Evolutionary conservation across 2,888 invertebrate species (phyloP).

Genomic region (Coelinius sp.): DNA sequence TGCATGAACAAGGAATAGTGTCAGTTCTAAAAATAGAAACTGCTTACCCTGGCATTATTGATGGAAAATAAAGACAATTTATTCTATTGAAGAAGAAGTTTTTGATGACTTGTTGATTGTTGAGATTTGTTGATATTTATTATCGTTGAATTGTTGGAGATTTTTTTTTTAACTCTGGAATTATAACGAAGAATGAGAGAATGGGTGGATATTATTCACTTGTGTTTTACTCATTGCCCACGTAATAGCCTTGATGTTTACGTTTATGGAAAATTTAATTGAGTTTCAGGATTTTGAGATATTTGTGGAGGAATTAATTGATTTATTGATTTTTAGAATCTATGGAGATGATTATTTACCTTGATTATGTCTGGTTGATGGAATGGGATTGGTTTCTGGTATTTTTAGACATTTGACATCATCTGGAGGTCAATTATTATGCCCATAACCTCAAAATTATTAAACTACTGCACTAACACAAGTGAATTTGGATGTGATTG

Average conservation of each 20-base stretch:
- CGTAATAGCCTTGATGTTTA: slow-evolving; percentile 39
- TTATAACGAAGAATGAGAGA: slow-evolving; percentile 36
- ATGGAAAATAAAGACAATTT: slow-evolving; percentile 19
- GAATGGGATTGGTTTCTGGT: background rate
- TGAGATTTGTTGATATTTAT: background rate
- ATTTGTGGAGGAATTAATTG: background rate
- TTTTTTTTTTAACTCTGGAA: slow-evolving; percentile 38
- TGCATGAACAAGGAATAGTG: slow-evolving; percentile 39
- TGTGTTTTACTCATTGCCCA: slow-evolving; percentile 37
- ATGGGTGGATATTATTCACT: slow-evolving; percentile 5
- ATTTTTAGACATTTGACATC: slow-evolving; percentile 27
- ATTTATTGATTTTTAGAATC: background rate
- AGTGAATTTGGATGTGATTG: background rate
- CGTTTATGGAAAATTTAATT: slow-evolving; percentile 36
- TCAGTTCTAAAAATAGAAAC: slow-evolving; percentile 56
- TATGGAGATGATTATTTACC: background rate
- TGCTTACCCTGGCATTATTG: slow-evolving; percentile 60
- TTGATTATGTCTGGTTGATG: background rate
- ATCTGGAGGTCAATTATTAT: background rate
- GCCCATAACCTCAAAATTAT: slow-evolving; percentile 27
- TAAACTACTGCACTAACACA: background rate
- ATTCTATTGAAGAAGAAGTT: background rate
- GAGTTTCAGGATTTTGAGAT: background rate
- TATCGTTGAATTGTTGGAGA: background rate
- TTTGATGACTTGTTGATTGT: background rate